phyloP scores from a whole-genome alignment of 2,797 vertebrate species.

The Notamacropus eugenii region DNA sequence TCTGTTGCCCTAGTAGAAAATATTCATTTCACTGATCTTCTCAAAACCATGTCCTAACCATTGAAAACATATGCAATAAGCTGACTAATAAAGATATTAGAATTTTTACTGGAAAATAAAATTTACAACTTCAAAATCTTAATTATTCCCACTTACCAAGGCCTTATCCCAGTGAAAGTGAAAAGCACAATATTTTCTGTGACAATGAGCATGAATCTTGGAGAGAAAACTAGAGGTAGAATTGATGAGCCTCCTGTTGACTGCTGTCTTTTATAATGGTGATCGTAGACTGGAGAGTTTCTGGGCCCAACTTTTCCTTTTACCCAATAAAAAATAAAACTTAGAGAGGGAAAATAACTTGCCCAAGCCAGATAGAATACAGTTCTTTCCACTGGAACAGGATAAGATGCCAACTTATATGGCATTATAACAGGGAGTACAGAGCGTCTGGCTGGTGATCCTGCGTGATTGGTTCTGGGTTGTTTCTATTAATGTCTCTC shows the following conservation, averaged over 20 bases:
- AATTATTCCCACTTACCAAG: background rate
- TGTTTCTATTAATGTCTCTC: background rate
- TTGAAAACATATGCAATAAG: background rate
- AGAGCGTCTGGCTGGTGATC: background rate
- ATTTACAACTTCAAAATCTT: background rate
- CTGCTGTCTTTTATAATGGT: background rate
- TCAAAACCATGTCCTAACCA: background rate
- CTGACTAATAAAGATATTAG: background rate
- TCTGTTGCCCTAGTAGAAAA: background rate
- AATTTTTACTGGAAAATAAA: slow-evolving; percentile 8
- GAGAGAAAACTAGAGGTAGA: background rate
- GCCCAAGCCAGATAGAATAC: background rate
- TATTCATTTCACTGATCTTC: background rate
- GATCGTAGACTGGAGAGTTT: background rate
- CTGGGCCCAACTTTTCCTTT: background rate
- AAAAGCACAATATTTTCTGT: background rate
- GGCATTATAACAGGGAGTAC: background rate
- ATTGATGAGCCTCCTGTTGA: background rate
- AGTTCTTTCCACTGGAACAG: background rate
- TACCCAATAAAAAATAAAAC: background rate
- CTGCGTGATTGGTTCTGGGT: background rate
- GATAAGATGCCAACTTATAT: background rate
- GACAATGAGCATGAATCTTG: background rate
- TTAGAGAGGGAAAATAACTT: background rate
- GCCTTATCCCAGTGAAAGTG: background rate